These are phyloP conservation scores for Chydorus sphaericus DNA, from an alignment of 2,888 invertebrate genomes.

Conservation along the genomic window DNA sequence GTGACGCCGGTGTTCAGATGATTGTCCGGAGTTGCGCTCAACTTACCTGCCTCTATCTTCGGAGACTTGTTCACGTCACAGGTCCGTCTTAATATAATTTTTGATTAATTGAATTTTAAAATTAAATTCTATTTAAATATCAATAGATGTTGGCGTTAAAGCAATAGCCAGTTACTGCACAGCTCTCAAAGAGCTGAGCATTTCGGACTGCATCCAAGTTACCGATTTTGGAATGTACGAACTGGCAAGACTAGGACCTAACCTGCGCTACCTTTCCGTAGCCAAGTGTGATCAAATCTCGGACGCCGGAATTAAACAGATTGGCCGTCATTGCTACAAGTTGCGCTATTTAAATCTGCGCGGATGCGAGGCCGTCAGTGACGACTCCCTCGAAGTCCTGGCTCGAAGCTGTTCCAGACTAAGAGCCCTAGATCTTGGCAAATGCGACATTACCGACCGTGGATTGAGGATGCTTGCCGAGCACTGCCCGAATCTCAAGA, in stretches of 20 bases:
- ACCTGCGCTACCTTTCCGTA: slow-evolving; percentile 78
- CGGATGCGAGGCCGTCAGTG: slow-evolving; percentile 87
- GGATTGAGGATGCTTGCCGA: slow-evolving; percentile 73
- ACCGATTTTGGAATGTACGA: slow-evolving; percentile 85
- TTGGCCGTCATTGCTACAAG: slow-evolving; percentile 76
- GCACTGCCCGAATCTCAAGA: slow-evolving; percentile 78
- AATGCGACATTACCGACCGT: slow-evolving; percentile 83
- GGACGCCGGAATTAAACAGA: slow-evolving; percentile 73
- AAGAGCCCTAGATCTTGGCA: slow-evolving; percentile 76
- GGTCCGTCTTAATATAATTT: slow-evolving; percentile 36
- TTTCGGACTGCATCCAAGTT: slow-evolving; percentile 76
- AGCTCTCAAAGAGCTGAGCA: slow-evolving; percentile 67
- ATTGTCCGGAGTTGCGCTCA: slow-evolving; percentile 77
- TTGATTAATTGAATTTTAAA: too few species aligned
- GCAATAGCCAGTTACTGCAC: slow-evolving; percentile 79
- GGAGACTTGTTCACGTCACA: slow-evolving; percentile 76
- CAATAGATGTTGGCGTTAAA: slow-evolving; percentile 72
- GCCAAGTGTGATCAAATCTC: slow-evolving; percentile 69
- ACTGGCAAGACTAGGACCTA: slow-evolving; percentile 68
- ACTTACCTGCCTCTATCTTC: slow-evolving; percentile 67
- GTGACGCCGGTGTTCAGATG: slow-evolving; percentile 67
- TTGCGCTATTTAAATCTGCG: slow-evolving; percentile 77
- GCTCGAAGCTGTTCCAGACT: slow-evolving; percentile 72
- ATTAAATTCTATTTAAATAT: slow-evolving; percentile 7
- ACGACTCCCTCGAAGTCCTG: slow-evolving; percentile 73